These are phyloP conservation scores for Pyxicephalus adspersus DNA, from an alignment of 2,113 vertebrate species.

Conservation along the genomic window DNA sequence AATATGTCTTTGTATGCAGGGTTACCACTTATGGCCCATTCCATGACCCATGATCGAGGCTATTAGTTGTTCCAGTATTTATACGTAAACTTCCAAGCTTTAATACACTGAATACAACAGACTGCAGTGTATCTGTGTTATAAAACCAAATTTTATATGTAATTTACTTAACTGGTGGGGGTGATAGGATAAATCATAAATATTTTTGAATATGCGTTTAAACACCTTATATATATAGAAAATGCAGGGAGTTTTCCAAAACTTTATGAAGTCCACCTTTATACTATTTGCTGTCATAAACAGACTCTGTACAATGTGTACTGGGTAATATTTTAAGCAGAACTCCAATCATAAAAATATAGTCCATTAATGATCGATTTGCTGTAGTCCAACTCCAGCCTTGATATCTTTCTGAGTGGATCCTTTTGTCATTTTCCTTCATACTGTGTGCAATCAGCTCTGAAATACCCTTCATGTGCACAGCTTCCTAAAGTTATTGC, in stretches of 20 bases:
- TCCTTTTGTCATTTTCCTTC: too few relatives aligned
- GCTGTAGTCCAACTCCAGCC: too few relatives aligned
- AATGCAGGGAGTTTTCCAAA: background rate
- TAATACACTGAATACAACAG: conserved; percentile 25
- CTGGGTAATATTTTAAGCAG: too few relatives aligned
- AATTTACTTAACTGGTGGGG: background rate
- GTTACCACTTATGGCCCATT: conserved; percentile 15
- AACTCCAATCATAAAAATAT: too few relatives aligned
- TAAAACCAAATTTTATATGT: background rate
- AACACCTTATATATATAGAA: background rate
- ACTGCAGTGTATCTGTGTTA: conserved; percentile 28
- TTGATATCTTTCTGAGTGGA: too few relatives aligned
- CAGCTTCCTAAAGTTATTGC: too few relatives aligned
- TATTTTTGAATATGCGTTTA: conserved; percentile 10
- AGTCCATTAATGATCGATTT: too few relatives aligned
- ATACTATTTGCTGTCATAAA: background rate
- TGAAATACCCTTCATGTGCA: too few relatives aligned
- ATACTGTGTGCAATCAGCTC: too few relatives aligned
- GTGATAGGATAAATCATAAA: background rate
- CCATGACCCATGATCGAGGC: conserved; percentile 37
- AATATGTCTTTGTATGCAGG: conserved; percentile 49
- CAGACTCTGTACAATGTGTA: background rate
- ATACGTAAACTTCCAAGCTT: conserved; percentile 14
- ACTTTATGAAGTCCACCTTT: background rate
- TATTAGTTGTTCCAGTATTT: conserved; percentile 48